These are phyloP conservation scores for Eucera pruinosa DNA, from an alignment of 2,888 invertebrate species.

Conservation along the genomic window DNA sequence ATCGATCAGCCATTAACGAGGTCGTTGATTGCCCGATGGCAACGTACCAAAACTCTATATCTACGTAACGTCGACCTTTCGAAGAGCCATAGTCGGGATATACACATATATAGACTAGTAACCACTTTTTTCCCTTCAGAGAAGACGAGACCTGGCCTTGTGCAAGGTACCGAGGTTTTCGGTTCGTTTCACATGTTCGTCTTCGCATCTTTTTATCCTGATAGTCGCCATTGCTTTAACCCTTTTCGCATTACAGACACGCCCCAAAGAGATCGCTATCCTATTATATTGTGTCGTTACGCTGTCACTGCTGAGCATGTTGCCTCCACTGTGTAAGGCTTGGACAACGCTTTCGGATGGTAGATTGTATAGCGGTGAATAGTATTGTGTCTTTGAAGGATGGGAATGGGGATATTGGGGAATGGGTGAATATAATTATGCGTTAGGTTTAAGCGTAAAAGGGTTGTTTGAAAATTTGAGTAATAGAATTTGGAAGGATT, in stretches of 20 bases:
- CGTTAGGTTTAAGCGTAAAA: neutral
- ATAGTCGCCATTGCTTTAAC: conserved; percentile 60
- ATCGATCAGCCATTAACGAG: conserved; percentile 68
- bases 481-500: too few relatives aligned
- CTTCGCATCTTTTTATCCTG: conserved; percentile 33
- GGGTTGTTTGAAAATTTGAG: neutral
- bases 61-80: conserved; percentile 25
- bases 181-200: conserved; percentile 48
- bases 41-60: conserved; percentile 60
- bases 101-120: neutral
- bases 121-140: conserved; percentile 33
- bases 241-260: conserved; percentile 5
- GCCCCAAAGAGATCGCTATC: conserved; percentile 42
- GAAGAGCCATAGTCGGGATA: conserved; percentile 1
- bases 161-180: conserved; percentile 48
- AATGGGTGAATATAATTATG: neutral
- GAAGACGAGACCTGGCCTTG: conserved; percentile 65
- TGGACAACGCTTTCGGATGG: neutral
- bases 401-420: neutral
- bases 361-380: too few relatives aligned
- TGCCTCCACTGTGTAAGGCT: neutral
- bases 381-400: neutral
- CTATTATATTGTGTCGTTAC: conserved; percentile 8
- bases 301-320: conserved; percentile 2
- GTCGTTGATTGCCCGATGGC: conserved; percentile 72